Percentiles rank a stretch among this genome's conserved stretches.
Conservation (phyloP, 2,113 vertebrate genomes). For the Camelus bactrianus region DNA sequence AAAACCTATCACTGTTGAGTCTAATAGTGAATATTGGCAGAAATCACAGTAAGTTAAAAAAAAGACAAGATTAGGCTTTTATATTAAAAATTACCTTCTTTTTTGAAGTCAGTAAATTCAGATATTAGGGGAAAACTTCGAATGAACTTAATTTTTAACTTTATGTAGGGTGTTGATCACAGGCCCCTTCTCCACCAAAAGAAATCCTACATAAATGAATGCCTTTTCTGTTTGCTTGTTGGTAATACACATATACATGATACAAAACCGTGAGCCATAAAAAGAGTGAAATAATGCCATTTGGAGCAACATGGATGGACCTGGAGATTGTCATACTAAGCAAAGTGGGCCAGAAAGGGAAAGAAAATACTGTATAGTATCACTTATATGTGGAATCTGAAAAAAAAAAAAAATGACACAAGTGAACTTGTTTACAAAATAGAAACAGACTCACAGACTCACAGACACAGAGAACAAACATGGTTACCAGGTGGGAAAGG, state of each 20-base stretch:
- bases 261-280: neutral
- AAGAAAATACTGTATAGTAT: too few relatives aligned
- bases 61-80: neutral
- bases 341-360: too few relatives aligned
- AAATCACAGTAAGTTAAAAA: constrained; percentile 30
- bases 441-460: too few relatives aligned
- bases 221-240: neutral
- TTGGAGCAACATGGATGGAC: too few relatives aligned
- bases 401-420: too few relatives aligned
- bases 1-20: constrained; percentile 12
- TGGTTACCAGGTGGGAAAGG: too few relatives aligned
- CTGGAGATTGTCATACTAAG: too few relatives aligned
- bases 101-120: constrained; percentile 23
- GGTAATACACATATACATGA: neutral
- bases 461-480: too few relatives aligned
- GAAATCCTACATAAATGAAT: neutral
- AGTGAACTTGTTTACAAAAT: too few relatives aligned
- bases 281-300: too few relatives aligned
- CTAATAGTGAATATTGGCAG: constrained; percentile 16
- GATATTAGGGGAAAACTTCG: neutral
- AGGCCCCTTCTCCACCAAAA: accelerated
- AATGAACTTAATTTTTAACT: constrained; percentile 29
- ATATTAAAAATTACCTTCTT: constrained; percentile 6
- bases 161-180: neutral
- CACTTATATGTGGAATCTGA: too few relatives aligned